Evolutionary conservation across 2,888 invertebrate genomes (phyloP), one percentile per base, ranked within the genome.

Genomic region (Andrena marginata): DNA sequence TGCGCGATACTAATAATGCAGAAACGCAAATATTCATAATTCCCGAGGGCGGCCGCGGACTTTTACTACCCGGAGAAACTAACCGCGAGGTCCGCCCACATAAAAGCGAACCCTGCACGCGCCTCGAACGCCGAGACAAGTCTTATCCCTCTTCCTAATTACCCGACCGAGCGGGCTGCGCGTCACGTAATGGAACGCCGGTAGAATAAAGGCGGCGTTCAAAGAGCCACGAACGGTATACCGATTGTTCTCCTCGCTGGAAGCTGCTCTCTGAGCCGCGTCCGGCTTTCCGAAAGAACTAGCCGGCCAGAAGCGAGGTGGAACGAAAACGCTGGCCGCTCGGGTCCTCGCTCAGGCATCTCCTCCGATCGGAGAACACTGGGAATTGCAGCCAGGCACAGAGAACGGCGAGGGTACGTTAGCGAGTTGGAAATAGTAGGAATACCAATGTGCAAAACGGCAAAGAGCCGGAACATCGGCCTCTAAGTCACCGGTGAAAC

Each of bases 391-490:
- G 69, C 56, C 62, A 64, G 71, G 26, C 51, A 6, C 56, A 2
- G 8, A 2, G 26, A 76, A 54, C 42, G 65, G 62, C 10, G 1
- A 23, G 31, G 56, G 59, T 69, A 73, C 62, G 77, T 20, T 69
- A 63, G 75, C 73, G 63, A 68, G 81, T 62, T 84, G 77, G 76
- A 78, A 89, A 87, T 87, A 89, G 86, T 77, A 71, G 80, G 89
- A 91, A 90, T 89, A 87, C 89, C 89, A 87, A 91, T 89, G 91
- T 82, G 87, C 86, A 86, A 89, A 89, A 85, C 80, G 83, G 83
- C 77, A 62, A 69, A 71, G 81, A 74, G 54, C 64, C 51, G 62
- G 77, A 56, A 59, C 83, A 79, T 69, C 62, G 72, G 68, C 74
- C 60, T 54, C 65, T 77, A 80, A 82, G 86, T 68, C 77, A 69